Conservation (phyloP, 2,888 invertebrate genomes). For the Brassicogethes aeneus region DNA sequence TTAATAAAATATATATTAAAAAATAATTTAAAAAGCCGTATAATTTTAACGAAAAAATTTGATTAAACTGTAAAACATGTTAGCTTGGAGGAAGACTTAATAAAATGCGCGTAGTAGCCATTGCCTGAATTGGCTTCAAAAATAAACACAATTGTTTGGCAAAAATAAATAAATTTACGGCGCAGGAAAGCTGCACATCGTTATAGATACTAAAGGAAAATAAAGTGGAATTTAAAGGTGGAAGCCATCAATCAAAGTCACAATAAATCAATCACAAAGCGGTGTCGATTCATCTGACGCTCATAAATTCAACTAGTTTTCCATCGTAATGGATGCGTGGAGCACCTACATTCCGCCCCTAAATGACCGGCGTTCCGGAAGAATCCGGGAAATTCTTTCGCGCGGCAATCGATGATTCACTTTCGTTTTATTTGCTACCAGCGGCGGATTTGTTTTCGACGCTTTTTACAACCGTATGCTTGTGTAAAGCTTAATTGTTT, state of each 20-base stretch:
- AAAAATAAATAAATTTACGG: slow-evolving; percentile 1
- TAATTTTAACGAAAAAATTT: too few species aligned
- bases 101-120: too few species aligned
- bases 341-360: slow-evolving; percentile 6
- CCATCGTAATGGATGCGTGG: slow-evolving; percentile 17
- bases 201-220: slow-evolving; percentile 18
- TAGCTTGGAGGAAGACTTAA: too few species aligned
- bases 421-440: slow-evolving; percentile 8
- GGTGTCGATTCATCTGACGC: slow-evolving; percentile 30
- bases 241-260: slow-evolving; percentile 36
- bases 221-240: slow-evolving; percentile 23
- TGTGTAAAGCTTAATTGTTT: slow-evolving; percentile 18
- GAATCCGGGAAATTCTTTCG: slow-evolving; percentile 18
- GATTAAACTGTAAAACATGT: too few species aligned
- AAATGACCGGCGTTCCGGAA: slow-evolving; percentile 19
- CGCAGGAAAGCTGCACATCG: slow-evolving; percentile 9
- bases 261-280: slow-evolving; percentile 38
- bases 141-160: slow-evolving; percentile 12
- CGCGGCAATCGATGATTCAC: slow-evolving; percentile 19
- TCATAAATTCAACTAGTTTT: slow-evolving; percentile 32
- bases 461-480: slow-evolving; percentile 18
- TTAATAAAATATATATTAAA: too few species aligned
- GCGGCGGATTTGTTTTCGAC: slow-evolving; percentile 16
- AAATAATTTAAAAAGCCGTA: too few species aligned
- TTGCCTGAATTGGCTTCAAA: slow-evolving; percentile 4